phyloP scores from a whole-genome alignment of 2,797 vertebrate species.

The Bryconaethiops microstoma region DNA sequence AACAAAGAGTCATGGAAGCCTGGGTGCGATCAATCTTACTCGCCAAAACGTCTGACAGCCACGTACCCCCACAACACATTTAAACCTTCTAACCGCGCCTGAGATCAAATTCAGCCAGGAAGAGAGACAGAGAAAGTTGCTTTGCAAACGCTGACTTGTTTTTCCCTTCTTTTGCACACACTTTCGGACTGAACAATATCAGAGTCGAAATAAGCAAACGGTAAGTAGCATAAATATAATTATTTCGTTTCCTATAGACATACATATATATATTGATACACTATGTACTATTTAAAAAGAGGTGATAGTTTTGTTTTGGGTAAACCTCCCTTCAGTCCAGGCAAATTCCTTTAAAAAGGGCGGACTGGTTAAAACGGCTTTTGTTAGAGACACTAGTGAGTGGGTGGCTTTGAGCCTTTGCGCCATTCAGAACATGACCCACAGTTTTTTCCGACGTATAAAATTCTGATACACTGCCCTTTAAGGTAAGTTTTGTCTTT shows the following conservation, averaged over 20 bases:
- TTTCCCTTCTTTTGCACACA: background rate
- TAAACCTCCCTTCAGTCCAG: slow-evolving; percentile 43
- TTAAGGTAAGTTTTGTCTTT: background rate
- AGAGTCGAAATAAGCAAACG: slow-evolving; percentile 58
- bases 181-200: slow-evolving; percentile 55
- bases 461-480: background rate
- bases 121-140: slow-evolving; percentile 77
- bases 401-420: background rate
- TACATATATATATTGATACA: too few relatives aligned
- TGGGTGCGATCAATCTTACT: slow-evolving; percentile 98
- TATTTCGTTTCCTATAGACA: background rate
- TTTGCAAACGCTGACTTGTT: slow-evolving; percentile 60
- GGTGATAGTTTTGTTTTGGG: slow-evolving; percentile 46
- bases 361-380: background rate
- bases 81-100: slow-evolving; percentile 95
- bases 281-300: too few relatives aligned
- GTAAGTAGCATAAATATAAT: slow-evolving; percentile 63
- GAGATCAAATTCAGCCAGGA: slow-evolving; percentile 93
- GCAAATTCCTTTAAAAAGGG: background rate
- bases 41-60: slow-evolving; percentile 99
- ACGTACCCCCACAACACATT: slow-evolving; percentile 99
- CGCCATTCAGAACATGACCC: slow-evolving; percentile 43
- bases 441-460: slow-evolving; percentile 56
- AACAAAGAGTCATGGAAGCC: slow-evolving; percentile 98
- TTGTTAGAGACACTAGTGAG: background rate